Evolutionary conservation across 2,113 vertebrate species (phyloP).

Genomic region (Actinemys pallida): DNA sequence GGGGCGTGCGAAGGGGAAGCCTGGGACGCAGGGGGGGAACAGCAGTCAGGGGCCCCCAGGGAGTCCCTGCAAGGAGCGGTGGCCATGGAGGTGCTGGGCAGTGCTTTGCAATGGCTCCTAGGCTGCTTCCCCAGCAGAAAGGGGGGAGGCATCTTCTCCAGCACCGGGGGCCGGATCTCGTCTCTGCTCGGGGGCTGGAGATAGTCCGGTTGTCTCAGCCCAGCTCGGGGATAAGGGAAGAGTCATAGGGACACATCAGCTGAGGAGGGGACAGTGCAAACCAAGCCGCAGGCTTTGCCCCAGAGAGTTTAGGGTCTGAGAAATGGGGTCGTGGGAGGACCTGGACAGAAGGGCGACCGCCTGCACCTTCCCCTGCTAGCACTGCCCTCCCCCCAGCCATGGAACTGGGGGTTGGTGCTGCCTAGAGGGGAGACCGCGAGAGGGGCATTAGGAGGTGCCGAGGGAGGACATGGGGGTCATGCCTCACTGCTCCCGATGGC

Average conservation of each 20-base stretch:
- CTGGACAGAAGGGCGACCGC: not conserved
- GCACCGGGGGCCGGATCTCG: not conserved
- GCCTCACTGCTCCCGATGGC: too few species aligned
- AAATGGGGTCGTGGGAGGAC: not conserved
- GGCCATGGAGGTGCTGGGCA: not conserved
- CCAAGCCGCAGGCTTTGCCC: not conserved
- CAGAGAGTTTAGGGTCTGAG: not conserved
- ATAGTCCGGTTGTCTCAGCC: not conserved
- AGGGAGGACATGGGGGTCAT: too few species aligned
- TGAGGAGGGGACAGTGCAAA: not conserved
- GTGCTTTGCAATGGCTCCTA: too few species aligned
- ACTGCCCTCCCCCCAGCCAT: too few species aligned
- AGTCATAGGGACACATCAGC: not conserved
- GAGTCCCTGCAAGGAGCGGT: not conserved
- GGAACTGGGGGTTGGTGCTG: not conserved
- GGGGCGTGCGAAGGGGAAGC: too few species aligned
- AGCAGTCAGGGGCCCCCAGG: not conserved
- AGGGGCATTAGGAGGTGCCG: not conserved
- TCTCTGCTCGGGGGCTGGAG: not conserved
- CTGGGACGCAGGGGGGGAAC: too few species aligned
- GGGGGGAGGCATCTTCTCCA: not conserved
- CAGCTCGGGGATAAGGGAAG: not conserved
- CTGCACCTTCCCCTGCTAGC: not conserved
- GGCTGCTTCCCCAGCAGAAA: too few species aligned
- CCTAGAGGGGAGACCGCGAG: not conserved